Base-by-base conservation (phyloP, 2,797 vertebrate genomes). In the Hemibagrus guttatus region DNA sequence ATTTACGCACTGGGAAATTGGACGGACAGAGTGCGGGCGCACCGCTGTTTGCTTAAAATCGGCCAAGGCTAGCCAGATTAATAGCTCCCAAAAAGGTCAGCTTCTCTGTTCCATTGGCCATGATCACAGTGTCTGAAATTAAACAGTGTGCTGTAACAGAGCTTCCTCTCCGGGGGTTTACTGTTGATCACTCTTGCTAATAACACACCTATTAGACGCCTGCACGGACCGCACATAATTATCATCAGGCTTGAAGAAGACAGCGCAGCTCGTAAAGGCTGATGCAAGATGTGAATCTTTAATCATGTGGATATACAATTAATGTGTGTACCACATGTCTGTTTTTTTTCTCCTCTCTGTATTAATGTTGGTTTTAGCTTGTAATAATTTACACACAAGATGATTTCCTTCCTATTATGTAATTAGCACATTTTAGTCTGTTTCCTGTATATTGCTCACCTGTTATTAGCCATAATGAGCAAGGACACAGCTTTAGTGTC, bases 1-100 rank as follows among this genome's bases (percentile, higher is more conserved):
- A 97, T 98, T 98, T 97, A 96, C 95, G 95, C 95, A 93, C 95
- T 96, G 95, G 95, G 95, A 97, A 97, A 96, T 96, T 97, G 96
- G 95, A 96, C 95, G 95, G 95, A 96, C 96, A 96, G 94, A 63
- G 95, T 94, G 90, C 94, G 96, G 94, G 95, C 94, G 93, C 94
- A 93, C 92, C 95, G 92, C 92, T 96, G 96, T 97, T 97, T 97
- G 95, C 96, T 98, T 97, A 96, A 97, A 97, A 97, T 94, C 95
- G 93, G 94, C 94, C 95, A 93, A 95, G 95, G 91, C 95, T 95
- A 92, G 94, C 94, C 95, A 94, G 94, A 96, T 95, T 97, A 97
- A 96, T 96, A 95, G 95, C 94, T 95, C 95, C 96, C 96, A 96
- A 97, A 97, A 97, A 96, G 96, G 96, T 97, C 97, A 96, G 94